Evolutionary conservation across 2,113 vertebrate species (phyloP), one percentile per base, ranked within the genome.

Genomic region (Amphiprion percula): DNA sequence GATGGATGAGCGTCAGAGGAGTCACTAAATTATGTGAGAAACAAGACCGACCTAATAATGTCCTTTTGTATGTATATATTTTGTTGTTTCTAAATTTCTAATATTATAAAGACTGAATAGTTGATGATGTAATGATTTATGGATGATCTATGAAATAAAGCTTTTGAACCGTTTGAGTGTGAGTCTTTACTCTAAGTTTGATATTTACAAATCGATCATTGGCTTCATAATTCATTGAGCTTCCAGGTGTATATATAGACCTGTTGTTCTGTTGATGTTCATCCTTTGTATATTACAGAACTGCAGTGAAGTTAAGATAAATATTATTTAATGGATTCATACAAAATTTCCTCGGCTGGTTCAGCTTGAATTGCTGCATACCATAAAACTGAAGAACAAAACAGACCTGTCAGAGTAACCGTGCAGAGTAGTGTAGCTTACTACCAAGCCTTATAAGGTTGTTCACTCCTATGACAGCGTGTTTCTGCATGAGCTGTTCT

Each of bases 121-220:
- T 71, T 78, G 60, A 73, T 72, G 66, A 63, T 74, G 65, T 81
- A 63, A 70, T 74, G 33, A 53, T 74, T 85, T 86, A 39, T 78
- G 47, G 58, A 89, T 69, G 9, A 65, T 74, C 2, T 84, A 24
- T 83, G 63, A 92, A 94, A 94, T 94, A 94, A 94, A 94, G 93
- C 84, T 82, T 82, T 83, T 81, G 47, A 79, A 70, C 47, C 64
- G 21, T 56, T 53, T 56, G 44, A 60, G 11, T 58, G 26, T 7
- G 11, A 56, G 47, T 87, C 21, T 59, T 78, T 74, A 15, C 3
- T 76, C 6, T 47, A n/a, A 55, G 30, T 66, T 53, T 24, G 17
- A 12, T 46, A 52, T 62, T 30, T 30, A 30, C 30, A 30, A 30
- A 30, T 6, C 4, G 4, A 30, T 30, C 30, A 30, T 4, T 26